Percentiles rank a stretch among this genome's conserved stretches.
Evolutionary conservation across 2,888 invertebrate genomes (phyloP).

Genomic region (Lithophane leautieri): DNA sequence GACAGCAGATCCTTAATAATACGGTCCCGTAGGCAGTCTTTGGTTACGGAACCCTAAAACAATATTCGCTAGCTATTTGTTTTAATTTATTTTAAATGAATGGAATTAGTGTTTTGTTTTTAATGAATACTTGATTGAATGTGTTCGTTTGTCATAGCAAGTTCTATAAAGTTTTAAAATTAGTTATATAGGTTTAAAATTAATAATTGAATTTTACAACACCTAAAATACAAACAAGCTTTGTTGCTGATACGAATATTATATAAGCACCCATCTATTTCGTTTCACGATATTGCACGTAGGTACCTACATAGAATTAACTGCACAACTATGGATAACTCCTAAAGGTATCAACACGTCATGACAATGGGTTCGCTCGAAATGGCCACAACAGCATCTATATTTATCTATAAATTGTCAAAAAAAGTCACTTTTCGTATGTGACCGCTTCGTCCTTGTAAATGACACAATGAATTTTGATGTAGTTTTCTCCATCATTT

Average conservation of each 20-base stretch:
- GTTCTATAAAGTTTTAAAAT: not conserved
- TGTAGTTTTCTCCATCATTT: not conserved
- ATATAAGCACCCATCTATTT: not conserved
- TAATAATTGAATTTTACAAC: not conserved
- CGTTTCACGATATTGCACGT: not conserved
- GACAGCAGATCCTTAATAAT: no score
- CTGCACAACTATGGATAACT: not conserved
- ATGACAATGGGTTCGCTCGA: not conserved
- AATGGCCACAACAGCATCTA: not conserved
- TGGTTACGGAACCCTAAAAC: not conserved
- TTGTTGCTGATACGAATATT: not conserved
- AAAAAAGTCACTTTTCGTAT: not conserved
- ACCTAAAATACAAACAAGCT: not conserved
- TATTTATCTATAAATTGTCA: not conserved
- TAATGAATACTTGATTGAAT: not conserved
- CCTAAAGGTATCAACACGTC: not conserved
- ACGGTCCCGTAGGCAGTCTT: not conserved
- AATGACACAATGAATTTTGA: not conserved
- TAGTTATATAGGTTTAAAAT: not conserved
- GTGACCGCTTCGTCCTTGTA: not conserved
- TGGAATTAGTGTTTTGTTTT: not conserved
- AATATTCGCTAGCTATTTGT: conserved; percentile 6
- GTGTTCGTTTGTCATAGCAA: not conserved
- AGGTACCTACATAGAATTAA: not conserved
- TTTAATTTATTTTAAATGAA: conserved; percentile 15